A percentile compares a stretch with the other conserved stretches of the same genome.
phyloP scores from a whole-genome alignment of 2,888 invertebrate species.

The Sturmia bella region DNA sequence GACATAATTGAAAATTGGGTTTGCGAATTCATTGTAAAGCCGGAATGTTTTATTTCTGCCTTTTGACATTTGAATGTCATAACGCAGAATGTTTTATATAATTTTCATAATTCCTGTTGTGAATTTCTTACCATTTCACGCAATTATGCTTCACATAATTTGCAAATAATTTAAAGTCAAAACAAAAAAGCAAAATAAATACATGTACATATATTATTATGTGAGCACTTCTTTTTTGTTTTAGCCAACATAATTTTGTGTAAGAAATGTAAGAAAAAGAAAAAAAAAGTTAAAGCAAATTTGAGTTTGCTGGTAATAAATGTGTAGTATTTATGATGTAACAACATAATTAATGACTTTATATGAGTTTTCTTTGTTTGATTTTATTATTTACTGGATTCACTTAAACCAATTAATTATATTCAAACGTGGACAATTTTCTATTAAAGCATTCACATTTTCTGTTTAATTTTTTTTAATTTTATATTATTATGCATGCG shows the following conservation, averaged over 20 bases:
- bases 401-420: slow-evolving; percentile 56
- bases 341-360: slow-evolving; percentile 26
- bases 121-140: slow-evolving; percentile 53
- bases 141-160: slow-evolving; percentile 66
- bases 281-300: too few relatives aligned
- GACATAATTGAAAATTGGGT: neutral
- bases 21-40: too few relatives aligned
- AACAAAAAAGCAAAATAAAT: slow-evolving; percentile 10
- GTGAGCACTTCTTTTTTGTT: neutral
- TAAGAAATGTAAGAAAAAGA: neutral
- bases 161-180: slow-evolving; percentile 34
- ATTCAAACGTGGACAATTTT: slow-evolving; percentile 46
- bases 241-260: slow-evolving; percentile 25
- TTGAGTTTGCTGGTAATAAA: neutral
- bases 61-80: neutral
- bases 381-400: slow-evolving; percentile 11
- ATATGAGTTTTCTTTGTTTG: slow-evolving; percentile 24
- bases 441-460: slow-evolving; percentile 50
- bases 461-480: slow-evolving; percentile 1
- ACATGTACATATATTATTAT: slow-evolving; percentile 4
- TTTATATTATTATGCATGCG: neutral
- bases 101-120: neutral
- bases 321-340: slow-evolving; percentile 47
- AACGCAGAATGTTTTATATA: neutral
- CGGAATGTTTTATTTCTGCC: neutral